A percentile compares a stretch with the other conserved stretches of the same genome.
Conservation (phyloP, 1,140 invertebrate species). For the Bombus vancouverensis region DNA sequence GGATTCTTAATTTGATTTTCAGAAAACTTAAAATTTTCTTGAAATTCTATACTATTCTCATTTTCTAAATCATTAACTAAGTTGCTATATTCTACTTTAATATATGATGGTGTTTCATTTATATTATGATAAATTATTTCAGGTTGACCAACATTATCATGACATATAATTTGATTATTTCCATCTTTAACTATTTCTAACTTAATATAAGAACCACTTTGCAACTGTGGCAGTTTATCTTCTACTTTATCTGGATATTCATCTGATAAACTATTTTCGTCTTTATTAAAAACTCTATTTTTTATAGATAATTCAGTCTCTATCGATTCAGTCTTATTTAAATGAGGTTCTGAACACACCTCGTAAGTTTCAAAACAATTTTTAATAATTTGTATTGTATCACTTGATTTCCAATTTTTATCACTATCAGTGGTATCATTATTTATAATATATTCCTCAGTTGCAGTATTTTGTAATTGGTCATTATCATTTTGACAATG, state of each 20-base stretch:
- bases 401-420: conserved; percentile 45
- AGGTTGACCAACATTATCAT: conserved; percentile 36
- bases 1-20: conserved; percentile 27
- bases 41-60: conserved; percentile 5
- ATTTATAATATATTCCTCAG: conserved; percentile 52
- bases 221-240: conserved; percentile 34
- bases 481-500: conserved; percentile 56
- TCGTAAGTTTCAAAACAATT: conserved; percentile 62
- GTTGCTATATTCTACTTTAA: conserved; percentile 52
- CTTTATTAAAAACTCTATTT: conserved; percentile 35
- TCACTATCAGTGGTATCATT: conserved; percentile 17
- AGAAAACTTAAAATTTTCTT: conserved; percentile 31
- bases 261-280: conserved; percentile 21
- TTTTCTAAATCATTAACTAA: conserved; percentile 43
- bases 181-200: conserved; percentile 37
- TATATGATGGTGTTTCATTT: conserved; percentile 26
- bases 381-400: conserved; percentile 50
- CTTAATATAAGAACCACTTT: conserved; percentile 53
- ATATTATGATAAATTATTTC: conserved; percentile 50
- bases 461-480: conserved; percentile 52
- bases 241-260: conserved; percentile 38
- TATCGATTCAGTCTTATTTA: conserved; percentile 65
- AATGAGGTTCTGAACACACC: conserved; percentile 57
- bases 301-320: conserved; percentile 68
- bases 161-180: conserved; percentile 35